These are phyloP conservation scores for Machaerirhynchus nigripectus DNA, from an alignment of 2,113 vertebrate genomes.

Conservation along the genomic window DNA sequence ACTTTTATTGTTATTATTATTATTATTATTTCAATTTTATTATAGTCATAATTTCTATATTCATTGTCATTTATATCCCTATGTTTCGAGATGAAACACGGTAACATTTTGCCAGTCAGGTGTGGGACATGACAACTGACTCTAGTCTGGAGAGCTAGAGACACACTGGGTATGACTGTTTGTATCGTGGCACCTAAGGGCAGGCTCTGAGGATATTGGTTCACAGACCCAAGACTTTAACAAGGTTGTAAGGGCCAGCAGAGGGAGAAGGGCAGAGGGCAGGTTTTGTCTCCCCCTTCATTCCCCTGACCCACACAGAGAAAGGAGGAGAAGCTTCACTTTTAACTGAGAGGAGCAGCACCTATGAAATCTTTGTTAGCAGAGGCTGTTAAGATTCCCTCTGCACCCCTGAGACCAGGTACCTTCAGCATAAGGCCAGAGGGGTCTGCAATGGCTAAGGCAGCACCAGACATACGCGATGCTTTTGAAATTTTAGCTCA, in stretches of 20 bases:
- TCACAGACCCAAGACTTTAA: neutral
- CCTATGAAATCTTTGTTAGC: neutral
- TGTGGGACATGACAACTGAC: neutral
- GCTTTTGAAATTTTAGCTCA: neutral
- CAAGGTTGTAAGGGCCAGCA: rapidly evolving
- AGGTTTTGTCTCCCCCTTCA: neutral
- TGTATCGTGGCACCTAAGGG: neutral
- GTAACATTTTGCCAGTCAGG: neutral
- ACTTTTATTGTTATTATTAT: neutral
- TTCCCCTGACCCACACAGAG: neutral
- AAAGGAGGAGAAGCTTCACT: neutral
- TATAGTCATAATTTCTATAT: neutral
- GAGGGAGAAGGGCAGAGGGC: neutral
- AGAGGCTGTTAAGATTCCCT: neutral
- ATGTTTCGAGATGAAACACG: neutral
- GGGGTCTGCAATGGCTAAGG: neutral
- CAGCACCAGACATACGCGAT: neutral
- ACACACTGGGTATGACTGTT: rapidly evolving
- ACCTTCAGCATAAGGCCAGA: neutral
- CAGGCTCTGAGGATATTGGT: neutral
- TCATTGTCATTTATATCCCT: neutral
- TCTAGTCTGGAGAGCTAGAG: neutral
- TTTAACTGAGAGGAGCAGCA: neutral
- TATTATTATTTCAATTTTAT: neutral
- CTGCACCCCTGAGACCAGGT: too few species aligned